Evolutionary conservation across 2,888 invertebrate genomes (phyloP).

Genomic region (Acrobeloides nanus): DNA sequence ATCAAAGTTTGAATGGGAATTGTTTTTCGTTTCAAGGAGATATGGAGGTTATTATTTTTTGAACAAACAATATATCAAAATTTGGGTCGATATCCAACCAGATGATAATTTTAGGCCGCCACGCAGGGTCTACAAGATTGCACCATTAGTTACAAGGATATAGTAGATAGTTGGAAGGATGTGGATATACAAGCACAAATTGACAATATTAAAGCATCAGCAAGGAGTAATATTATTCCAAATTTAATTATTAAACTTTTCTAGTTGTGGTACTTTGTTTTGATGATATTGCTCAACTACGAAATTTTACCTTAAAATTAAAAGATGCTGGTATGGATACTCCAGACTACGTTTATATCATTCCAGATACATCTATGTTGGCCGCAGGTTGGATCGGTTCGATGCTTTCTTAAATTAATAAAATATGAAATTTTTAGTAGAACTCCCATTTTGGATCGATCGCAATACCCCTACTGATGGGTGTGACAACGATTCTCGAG

Average conservation of each 20-base stretch:
- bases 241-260: conserved; percentile 1
- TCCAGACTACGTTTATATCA: conserved; percentile 37
- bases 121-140: conserved; percentile 13
- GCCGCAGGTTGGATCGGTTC: conserved; percentile 15
- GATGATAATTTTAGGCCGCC: conserved; percentile 7
- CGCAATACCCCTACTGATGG: conserved; percentile 13
- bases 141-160: conserved; percentile 11
- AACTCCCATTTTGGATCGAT: conserved; percentile 22
- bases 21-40: conserved; percentile 18
- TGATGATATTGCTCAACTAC: conserved; percentile 19
- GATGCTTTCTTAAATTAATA: no score
- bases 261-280: conserved; percentile 24
- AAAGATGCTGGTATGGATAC: conserved; percentile 28
- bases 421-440: no score
- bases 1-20: no score
- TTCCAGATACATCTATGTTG: conserved; percentile 21
- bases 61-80: neutral
- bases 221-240: conserved; percentile 18
- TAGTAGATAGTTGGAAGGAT: conserved; percentile 5
- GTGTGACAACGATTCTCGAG: conserved; percentile 14
- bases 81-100: conserved; percentile 3
- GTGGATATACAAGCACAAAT: conserved; percentile 16
- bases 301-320: conserved; percentile 20
- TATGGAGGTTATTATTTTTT: conserved; percentile 13
- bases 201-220: conserved; percentile 17